Evolutionary conservation across 2,888 invertebrate species (phyloP), one percentile per base, ranked within the genome.

Genomic region (Lasioglossum pauxillum): DNA sequence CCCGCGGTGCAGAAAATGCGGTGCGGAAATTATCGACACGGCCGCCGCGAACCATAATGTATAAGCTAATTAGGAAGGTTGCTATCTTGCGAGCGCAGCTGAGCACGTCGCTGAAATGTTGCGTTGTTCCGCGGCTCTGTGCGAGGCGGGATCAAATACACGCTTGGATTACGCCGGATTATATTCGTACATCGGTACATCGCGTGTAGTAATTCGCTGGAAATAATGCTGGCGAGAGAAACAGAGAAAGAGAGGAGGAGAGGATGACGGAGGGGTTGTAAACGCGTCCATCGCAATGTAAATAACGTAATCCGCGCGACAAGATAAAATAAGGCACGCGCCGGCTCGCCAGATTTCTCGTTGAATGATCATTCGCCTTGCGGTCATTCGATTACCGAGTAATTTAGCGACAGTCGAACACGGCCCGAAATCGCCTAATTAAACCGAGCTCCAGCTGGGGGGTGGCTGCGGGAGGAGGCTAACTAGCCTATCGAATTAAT

Each of bases 151-250:
- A 85, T 84, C 85, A 85, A 85, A 85, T 85, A 80, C 64, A 53
- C 85, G 75, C 64, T 57, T 57, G 85, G 79, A 85, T 85, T 85
- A 85, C 80, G 72, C 46, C 35, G 85, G 85, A 85, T 85, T 85
- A 85, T 85, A 85, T 85, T 85, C 85, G 85, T 85, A 85, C 85
- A 79, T 73, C 72, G 84, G 84, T 84, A 84, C 57, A 80, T 84
- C 74, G 84, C 57, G 49, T 38, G 73, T 35, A 38, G 78, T 80
- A 85, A 85, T 80, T 85, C 80, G 85, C 67, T 75, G 75, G 76
- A 85, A 85, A 85, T 85, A 80, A 85, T 76, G 72, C 27, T 16
- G 53, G 31, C 75, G 44, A 53, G 38, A 69, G 69, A 69, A 19
- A 5, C 19, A 27, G 35, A 35, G 67, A 23, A 19, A 60, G 2